phyloP scores from a whole-genome alignment of 2,888 invertebrate genomes.

The Trachelus tabidus region DNA sequence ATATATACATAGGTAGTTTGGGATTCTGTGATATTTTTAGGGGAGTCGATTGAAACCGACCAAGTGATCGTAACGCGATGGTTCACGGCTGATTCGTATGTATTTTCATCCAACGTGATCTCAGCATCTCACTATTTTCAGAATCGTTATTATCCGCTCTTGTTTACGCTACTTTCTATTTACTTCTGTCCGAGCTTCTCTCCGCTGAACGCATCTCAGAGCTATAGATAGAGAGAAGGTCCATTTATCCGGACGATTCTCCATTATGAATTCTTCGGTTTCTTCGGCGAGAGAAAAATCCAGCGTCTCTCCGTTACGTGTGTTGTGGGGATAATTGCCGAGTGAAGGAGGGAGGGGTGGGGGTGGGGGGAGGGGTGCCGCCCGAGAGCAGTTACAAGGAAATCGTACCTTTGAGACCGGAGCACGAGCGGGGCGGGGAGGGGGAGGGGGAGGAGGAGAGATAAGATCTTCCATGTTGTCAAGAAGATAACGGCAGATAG shows the following conservation, averaged over 20 bases:
- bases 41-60: no score
- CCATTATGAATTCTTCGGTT: slow-evolving; percentile 9
- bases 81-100: slow-evolving; percentile 10
- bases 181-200: neutral
- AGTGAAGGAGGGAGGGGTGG: neutral
- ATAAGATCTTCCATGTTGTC: no score
- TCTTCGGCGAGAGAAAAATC: slow-evolving; percentile 2
- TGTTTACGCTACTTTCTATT: slow-evolving; percentile 25
- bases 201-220: no score
- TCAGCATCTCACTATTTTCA: slow-evolving; percentile 33
- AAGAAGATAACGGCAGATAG: slow-evolving; percentile 9
- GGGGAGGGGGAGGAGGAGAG: slow-evolving; percentile 10
- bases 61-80: slow-evolving; percentile 8
- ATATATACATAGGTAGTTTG: no score
- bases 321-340: neutral
- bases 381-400: no score
- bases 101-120: slow-evolving; percentile 29
- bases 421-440: neutral
- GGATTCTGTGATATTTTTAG: no score
- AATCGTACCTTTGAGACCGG: no score
- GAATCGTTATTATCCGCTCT: slow-evolving; percentile 34
- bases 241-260: no score
- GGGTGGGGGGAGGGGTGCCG: no score
- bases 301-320: slow-evolving; percentile 19
- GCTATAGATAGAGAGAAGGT: no score